A percentile compares a stretch with the other conserved stretches of the same genome.
These are phyloP conservation scores for Cephalopterus ornatus DNA, from an alignment of 2,113 vertebrate genomes.

Conservation along the genomic window DNA sequence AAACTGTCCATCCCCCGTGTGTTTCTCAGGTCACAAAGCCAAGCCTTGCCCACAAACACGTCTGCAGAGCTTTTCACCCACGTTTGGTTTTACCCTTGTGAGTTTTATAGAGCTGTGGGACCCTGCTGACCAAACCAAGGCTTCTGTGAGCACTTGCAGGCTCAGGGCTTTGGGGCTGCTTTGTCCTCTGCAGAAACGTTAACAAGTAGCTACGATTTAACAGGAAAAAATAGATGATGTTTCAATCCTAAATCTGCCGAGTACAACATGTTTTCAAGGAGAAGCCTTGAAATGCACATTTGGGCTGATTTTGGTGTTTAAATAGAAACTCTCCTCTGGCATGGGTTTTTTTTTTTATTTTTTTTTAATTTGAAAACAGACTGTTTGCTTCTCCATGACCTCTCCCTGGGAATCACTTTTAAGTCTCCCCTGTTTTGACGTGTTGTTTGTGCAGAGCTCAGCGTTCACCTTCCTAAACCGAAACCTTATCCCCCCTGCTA, in stretches of 20 bases:
- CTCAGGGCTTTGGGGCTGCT: background rate
- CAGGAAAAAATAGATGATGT: background rate
- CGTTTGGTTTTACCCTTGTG: background rate
- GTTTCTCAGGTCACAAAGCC: background rate
- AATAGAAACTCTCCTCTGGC: background rate
- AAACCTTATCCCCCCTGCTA: background rate
- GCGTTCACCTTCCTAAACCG: constrained; percentile 1
- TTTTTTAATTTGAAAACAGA: background rate
- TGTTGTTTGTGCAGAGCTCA: constrained; percentile 48
- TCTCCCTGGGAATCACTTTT: constrained; percentile 1
- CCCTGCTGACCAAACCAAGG: background rate
- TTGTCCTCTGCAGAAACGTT: background rate
- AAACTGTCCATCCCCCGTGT: accelerated
- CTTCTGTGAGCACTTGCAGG: background rate
- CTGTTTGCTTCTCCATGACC: constrained; percentile 8
- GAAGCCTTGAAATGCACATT: background rate
- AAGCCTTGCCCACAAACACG: background rate
- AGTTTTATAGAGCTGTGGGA: background rate
- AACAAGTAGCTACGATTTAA: background rate
- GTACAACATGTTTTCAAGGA: background rate
- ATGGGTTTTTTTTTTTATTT: too few species aligned
- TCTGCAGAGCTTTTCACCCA: background rate
- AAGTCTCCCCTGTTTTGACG: constrained; percentile 31
- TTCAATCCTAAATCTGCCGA: background rate
- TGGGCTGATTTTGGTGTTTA: background rate